Conservation (phyloP, 2,888 invertebrate genomes). For the Eremobia ochroleuca region DNA sequence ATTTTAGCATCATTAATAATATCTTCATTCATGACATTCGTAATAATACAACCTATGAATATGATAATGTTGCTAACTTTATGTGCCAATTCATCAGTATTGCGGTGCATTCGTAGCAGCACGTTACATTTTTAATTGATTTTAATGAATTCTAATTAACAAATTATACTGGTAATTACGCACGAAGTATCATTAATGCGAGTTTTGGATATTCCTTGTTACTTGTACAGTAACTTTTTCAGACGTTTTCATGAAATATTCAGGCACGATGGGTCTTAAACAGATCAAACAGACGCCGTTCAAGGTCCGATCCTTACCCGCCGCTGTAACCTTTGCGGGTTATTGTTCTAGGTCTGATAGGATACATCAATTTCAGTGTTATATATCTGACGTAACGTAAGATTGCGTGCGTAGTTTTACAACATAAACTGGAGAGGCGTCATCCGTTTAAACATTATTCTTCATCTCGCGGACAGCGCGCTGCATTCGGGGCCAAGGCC, state of each 20-base stretch:
- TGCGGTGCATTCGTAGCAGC: conserved; percentile 5
- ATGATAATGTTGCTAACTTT: conserved; percentile 40
- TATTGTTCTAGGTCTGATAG: conserved; percentile 64
- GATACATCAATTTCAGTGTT: conserved; percentile 69
- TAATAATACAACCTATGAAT: conserved; percentile 42
- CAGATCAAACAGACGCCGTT: background rate
- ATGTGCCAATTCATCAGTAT: conserved; percentile 22
- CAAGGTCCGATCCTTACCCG: conserved; percentile 32
- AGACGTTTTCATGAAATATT: conserved; percentile 5
- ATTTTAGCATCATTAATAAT: conserved; percentile 48
- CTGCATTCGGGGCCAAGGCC: conserved; percentile 87
- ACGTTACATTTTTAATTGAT: conserved; percentile 43
- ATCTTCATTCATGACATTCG: conserved; percentile 47
- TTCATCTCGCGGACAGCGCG: conserved; percentile 80
- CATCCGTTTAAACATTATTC: conserved; percentile 80
- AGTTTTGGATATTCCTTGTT: conserved; percentile 10
- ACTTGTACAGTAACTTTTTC: background rate
- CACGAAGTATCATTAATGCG: background rate
- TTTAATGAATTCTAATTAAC: conserved; percentile 43
- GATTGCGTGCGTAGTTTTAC: conserved; percentile 77
- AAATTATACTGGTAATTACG: conserved; percentile 7
- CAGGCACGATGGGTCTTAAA: background rate
- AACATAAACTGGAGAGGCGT: conserved; percentile 73
- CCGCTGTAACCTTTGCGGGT: conserved; percentile 36
- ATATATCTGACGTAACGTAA: conserved; percentile 57